Evolutionary conservation across 2,888 invertebrate species (phyloP).

Genomic region (Petrophora chlorosata): DNA sequence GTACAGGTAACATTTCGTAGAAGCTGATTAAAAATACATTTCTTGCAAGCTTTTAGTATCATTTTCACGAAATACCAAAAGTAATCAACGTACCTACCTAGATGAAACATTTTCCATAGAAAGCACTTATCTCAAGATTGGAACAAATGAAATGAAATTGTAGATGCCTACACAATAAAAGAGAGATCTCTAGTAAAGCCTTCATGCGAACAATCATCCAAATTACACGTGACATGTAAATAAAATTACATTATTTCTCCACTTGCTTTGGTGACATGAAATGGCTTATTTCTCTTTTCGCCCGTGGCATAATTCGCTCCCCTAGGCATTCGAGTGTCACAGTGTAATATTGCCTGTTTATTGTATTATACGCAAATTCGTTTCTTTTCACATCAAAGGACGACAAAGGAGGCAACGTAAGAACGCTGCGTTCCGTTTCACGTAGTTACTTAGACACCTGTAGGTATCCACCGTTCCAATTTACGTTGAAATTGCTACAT

Average conservation of each 20-base stretch:
- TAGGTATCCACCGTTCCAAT: slow-evolving; percentile 48
- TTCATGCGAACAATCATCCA: slow-evolving; percentile 36
- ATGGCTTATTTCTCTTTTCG: slow-evolving; percentile 30
- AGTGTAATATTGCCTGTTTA: slow-evolving; percentile 54
- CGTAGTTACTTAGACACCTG: slow-evolving; percentile 31
- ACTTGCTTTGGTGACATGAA: slow-evolving; percentile 39
- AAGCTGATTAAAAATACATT: no score
- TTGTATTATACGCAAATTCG: slow-evolving; percentile 58
- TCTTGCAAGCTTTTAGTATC: no score
- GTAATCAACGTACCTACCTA: no score
- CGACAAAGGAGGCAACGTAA: slow-evolving; percentile 58
- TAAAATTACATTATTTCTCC: slow-evolving; percentile 39
- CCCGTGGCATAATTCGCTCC: slow-evolving; percentile 44
- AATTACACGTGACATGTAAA: slow-evolving; percentile 34
- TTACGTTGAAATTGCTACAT: slow-evolving; percentile 52
- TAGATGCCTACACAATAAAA: slow-evolving; percentile 4
- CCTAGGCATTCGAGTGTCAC: slow-evolving; percentile 48
- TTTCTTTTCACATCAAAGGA: slow-evolving; percentile 61
- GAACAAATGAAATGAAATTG: slow-evolving; percentile 15
- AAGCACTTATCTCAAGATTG: background rate
- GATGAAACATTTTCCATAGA: slow-evolving; percentile 1
- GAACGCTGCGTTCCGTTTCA: slow-evolving; percentile 29
- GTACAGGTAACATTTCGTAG: no score
- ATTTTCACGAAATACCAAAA: no score
- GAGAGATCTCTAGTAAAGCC: slow-evolving; percentile 4